Percentiles rank a stretch among this genome's conserved stretches.
Conservation (phyloP, 1,140 invertebrate genomes). For the Bombus fervidus region DNA sequence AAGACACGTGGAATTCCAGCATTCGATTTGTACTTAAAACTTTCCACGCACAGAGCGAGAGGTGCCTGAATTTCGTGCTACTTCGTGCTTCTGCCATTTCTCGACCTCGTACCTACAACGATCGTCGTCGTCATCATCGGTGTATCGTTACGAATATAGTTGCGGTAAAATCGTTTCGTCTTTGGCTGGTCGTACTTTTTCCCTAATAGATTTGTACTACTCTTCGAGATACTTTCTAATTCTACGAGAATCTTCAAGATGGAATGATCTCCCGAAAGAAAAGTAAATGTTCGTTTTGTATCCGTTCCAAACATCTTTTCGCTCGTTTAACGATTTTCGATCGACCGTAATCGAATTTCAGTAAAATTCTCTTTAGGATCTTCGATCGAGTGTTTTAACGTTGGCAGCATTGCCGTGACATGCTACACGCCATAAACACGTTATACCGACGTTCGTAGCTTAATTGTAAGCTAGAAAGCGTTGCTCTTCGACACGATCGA, state of each 20-base stretch:
- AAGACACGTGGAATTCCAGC: not conserved
- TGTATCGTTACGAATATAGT: not conserved
- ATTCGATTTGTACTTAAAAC: conserved; percentile 20
- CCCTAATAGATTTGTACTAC: fast-evolving
- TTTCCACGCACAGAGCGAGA: not conserved
- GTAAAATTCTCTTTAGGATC: not conserved
- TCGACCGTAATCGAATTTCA: not conserved
- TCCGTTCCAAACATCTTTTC: no score
- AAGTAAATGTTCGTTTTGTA: not conserved
- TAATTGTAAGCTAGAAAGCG: not conserved
- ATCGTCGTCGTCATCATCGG: not conserved
- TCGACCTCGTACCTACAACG: not conserved
- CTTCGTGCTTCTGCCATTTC: not conserved
- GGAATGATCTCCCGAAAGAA: not conserved
- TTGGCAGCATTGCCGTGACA: not conserved
- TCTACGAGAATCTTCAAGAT: fast-evolving
- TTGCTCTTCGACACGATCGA: not conserved
- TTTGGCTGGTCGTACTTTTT: not conserved
- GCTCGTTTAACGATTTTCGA: no score
- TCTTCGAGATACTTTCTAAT: fast-evolving
- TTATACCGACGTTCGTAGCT: not conserved
- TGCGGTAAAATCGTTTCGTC: not conserved
- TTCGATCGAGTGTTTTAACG: not conserved
- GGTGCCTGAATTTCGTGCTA: not conserved
- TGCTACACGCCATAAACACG: not conserved